Evolutionary conservation across 1,140 invertebrate species (phyloP).

Genomic region (Linepithema humile): DNA sequence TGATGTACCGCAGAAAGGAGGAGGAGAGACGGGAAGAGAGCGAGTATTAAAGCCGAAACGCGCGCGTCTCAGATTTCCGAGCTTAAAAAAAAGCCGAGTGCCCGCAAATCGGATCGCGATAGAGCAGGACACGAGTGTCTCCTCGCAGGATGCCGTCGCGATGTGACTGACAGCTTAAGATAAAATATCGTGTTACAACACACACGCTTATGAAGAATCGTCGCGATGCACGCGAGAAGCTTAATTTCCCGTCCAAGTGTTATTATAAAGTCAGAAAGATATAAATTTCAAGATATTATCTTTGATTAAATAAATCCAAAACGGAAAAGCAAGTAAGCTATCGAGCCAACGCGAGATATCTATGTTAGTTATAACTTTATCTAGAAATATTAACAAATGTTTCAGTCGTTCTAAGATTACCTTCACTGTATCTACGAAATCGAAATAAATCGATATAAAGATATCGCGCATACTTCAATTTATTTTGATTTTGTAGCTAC

Average conservation of each 20-base stretch:
- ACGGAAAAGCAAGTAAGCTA: too few relatives aligned
- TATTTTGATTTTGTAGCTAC: too few relatives aligned
- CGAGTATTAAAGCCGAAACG: conserved; percentile 26
- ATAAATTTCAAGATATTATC: neutral
- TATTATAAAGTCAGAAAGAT: neutral
- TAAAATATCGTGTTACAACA: conserved; percentile 23
- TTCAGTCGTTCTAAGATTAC: too few relatives aligned
- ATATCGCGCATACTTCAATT: too few relatives aligned
- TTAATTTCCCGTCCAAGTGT: neutral
- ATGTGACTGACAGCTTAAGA: conserved; percentile 2
- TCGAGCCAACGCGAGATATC: too few relatives aligned
- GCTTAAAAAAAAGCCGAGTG: neutral
- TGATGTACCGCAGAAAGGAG: neutral
- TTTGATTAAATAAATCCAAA: neutral
- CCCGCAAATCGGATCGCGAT: conserved; percentile 48
- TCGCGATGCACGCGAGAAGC: neutral
- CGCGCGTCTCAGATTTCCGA: conserved; percentile 31
- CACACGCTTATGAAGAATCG: neutral
- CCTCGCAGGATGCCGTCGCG: conserved; percentile 5
- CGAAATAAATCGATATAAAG: too few relatives aligned
- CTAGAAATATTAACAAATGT: too few relatives aligned
- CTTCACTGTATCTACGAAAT: too few relatives aligned
- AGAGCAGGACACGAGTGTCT: neutral
- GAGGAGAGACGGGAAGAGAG: neutral
- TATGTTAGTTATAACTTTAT: too few relatives aligned